Evolutionary conservation across 92 coral and sea anemone genomes (phyloP).

Genomic region (Blastomussa wellsi): DNA sequence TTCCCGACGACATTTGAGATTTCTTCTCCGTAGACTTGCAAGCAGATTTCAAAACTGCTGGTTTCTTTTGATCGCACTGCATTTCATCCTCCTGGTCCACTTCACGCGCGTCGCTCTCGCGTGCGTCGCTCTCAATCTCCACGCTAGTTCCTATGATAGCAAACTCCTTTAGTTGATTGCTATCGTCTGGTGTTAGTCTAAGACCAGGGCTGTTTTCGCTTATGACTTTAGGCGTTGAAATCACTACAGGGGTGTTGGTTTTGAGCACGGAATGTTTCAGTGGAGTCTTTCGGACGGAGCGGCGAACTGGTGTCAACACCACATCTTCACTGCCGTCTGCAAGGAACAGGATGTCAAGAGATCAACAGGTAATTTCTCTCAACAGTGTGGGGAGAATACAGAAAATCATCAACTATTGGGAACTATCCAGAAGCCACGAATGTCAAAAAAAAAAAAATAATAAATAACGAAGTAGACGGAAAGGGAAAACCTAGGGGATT

Average conservation of each 20-base stretch:
- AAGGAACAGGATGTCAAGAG: not conserved
- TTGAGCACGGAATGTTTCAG: conserved; percentile 20
- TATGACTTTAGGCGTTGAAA: conserved; percentile 71
- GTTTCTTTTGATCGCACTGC: conserved; percentile 14
- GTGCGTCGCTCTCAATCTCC: not conserved
- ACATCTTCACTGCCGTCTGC: conserved; percentile 61
- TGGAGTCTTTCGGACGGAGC: conserved; percentile 79
- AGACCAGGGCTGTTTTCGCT: conserved; percentile 54
- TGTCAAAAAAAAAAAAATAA: too few relatives aligned
- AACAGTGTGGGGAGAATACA: not conserved
- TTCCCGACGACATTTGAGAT: conserved; percentile 11
- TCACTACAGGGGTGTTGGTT: conserved; percentile 45
- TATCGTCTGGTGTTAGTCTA: conserved; percentile 72
- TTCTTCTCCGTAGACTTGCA: conserved; percentile 1
- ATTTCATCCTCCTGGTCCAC: conserved; percentile 11
- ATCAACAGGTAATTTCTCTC: not conserved
- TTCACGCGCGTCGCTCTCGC: conserved; percentile 13
- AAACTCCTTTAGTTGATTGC: not conserved
- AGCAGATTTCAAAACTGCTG: conserved; percentile 33
- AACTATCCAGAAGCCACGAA: too few relatives aligned
- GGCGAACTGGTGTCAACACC: conserved; percentile 87
- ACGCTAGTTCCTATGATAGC: not conserved
- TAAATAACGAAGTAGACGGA: too few relatives aligned
- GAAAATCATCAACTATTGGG: too few relatives aligned
- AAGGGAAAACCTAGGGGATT: too few relatives aligned